phyloP scores from a whole-genome alignment of 1,140 invertebrate species.

The Antheraea pernyi region DNA sequence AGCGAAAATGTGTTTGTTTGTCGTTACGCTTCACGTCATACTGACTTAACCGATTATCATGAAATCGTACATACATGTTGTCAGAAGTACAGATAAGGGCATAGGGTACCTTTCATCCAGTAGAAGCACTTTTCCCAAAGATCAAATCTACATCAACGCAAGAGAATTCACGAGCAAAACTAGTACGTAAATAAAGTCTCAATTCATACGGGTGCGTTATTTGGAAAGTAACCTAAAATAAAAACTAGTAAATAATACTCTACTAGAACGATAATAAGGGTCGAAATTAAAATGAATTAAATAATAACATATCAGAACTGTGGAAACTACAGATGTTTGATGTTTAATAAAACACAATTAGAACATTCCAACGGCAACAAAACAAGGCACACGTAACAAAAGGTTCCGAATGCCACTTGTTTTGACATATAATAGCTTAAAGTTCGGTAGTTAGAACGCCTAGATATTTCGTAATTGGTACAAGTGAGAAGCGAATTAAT shows the following conservation, averaged over 20 bases:
- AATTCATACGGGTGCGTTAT: background rate
- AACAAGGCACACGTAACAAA: constrained; percentile 45
- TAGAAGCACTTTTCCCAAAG: background rate
- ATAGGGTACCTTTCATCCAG: no score
- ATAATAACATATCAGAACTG: background rate
- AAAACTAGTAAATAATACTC: background rate
- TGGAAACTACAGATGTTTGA: background rate
- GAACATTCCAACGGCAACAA: constrained; percentile 21
- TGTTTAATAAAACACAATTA: background rate
- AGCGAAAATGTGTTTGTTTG: no score
- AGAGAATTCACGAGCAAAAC: background rate
- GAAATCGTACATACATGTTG: no score
- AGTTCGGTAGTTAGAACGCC: constrained; percentile 60
- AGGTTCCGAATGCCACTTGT: constrained; percentile 57
- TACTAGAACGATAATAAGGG: background rate
- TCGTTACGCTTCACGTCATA: no score
- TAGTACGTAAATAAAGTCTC: background rate
- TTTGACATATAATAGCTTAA: constrained; percentile 65
- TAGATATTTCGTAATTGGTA: constrained; percentile 33
- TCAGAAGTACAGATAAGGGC: no score
- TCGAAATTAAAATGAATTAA: background rate
- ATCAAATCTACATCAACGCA: background rate
- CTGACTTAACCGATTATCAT: no score
- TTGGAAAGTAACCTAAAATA: background rate
- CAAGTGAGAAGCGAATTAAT: constrained; percentile 14